phyloP scores from a whole-genome alignment of 2,113 vertebrate species.

The Lucifuga dentata region DNA sequence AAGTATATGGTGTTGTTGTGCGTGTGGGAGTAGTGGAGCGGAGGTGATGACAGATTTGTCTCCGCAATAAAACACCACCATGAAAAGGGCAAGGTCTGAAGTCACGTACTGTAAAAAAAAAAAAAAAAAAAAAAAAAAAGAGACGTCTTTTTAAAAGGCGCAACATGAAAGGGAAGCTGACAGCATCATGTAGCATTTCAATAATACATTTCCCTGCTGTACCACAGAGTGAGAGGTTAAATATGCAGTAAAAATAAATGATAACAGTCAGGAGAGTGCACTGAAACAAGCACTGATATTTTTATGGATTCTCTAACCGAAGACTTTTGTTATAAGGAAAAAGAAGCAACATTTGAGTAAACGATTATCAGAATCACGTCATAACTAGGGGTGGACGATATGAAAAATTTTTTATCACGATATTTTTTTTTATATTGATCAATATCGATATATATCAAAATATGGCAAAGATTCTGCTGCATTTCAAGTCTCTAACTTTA shows the following conservation, averaged over 20 bases:
- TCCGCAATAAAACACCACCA: constrained; percentile 63
- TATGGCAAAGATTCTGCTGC: too few relatives aligned
- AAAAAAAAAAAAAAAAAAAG: too few relatives aligned
- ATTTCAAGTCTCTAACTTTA: too few relatives aligned
- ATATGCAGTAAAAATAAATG: constrained; percentile 15
- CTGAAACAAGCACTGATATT: neutral
- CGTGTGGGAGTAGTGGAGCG: constrained; percentile 24
- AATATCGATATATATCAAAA: too few relatives aligned
- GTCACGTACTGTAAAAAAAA: constrained; percentile 40
- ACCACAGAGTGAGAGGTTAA: constrained; percentile 27
- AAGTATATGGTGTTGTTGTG: constrained; percentile 6
- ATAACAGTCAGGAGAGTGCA: neutral
- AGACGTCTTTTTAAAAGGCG: constrained; percentile 32
- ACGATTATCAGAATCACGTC: constrained; percentile 43
- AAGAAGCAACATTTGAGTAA: constrained; percentile 13
- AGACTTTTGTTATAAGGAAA: neutral
- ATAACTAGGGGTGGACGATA: too few relatives aligned
- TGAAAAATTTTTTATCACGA: too few relatives aligned
- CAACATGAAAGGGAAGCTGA: constrained; percentile 21
- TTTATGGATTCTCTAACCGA: neutral
- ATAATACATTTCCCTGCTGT: constrained; percentile 12
- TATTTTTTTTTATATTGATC: too few relatives aligned
- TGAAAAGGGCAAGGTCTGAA: constrained; percentile 39
- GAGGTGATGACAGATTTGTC: constrained; percentile 72
- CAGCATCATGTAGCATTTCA: constrained; percentile 25